Evolutionary conservation across 2,797 vertebrate genomes (phyloP).

Genomic region (Dendrocincla fuliginosa): DNA sequence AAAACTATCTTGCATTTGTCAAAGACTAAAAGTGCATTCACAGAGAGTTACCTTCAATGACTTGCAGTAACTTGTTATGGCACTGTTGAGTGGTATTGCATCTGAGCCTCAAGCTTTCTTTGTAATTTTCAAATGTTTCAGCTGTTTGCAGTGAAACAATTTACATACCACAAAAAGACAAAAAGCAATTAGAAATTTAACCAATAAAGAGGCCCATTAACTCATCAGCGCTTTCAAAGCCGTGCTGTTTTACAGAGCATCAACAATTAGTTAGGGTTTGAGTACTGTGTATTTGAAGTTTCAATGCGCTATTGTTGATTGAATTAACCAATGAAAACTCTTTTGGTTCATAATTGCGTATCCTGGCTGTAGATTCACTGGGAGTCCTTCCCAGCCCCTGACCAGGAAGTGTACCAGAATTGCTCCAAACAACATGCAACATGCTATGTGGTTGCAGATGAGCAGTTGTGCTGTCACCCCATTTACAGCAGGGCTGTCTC

Average conservation of each 20-base stretch:
- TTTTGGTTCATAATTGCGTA: not conserved
- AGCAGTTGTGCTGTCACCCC: accelerated
- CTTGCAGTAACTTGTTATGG: not conserved
- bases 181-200: not conserved
- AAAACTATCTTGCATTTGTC: not conserved
- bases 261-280: not conserved
- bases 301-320: not conserved
- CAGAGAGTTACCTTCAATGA: not conserved
- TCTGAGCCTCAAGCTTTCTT: accelerated
- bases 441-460: accelerated
- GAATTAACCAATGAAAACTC: not conserved
- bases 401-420: not conserved
- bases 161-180: not conserved
- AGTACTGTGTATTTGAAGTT: not conserved
- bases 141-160: not conserved
- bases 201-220: not conserved
- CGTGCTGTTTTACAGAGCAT: not conserved
- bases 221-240: not conserved
- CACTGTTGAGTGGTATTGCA: not conserved
- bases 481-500: not conserved
- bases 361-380: not conserved
- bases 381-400: not conserved
- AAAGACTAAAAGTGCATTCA: not conserved
- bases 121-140: not conserved
- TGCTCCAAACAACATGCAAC: accelerated